phyloP scores from a whole-genome alignment of 2,888 invertebrate genomes.

The Nasonovia ribisnigri region DNA sequence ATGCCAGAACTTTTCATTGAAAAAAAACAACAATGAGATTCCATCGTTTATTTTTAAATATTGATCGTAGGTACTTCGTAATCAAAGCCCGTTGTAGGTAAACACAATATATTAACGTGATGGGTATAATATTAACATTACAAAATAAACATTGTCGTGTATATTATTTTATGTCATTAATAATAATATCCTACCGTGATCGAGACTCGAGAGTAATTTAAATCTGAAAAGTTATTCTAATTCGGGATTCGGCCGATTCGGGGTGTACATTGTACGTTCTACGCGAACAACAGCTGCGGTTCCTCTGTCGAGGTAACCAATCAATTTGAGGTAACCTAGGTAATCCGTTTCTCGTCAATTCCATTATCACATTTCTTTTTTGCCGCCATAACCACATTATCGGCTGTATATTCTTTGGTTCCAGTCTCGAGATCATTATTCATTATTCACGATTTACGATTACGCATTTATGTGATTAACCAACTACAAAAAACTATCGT shows the following conservation, averaged over 20 bases:
- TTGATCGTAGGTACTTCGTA: neutral
- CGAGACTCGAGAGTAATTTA: too few relatives aligned
- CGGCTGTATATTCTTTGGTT: neutral
- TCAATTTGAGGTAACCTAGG: too few relatives aligned
- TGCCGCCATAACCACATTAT: constrained; percentile 19
- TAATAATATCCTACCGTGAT: too few relatives aligned
- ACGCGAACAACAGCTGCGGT: too few relatives aligned
- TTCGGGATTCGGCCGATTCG: too few relatives aligned
- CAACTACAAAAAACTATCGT: neutral
- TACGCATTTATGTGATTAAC: neutral
- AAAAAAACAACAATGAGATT: neutral
- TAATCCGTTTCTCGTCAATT: too few relatives aligned
- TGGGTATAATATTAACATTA: neutral
- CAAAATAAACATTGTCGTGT: neutral
- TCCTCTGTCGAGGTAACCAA: too few relatives aligned
- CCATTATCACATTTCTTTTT: neutral
- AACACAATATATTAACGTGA: too few relatives aligned
- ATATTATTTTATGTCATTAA: too few relatives aligned
- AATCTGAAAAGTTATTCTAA: too few relatives aligned
- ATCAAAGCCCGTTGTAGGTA: neutral
- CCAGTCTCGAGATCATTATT: neutral
- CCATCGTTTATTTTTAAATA: neutral
- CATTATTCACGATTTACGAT: neutral
- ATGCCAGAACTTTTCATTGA: neutral
- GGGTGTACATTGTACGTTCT: too few relatives aligned